Percentiles rank a stretch among this genome's conserved stretches.
Conservation (phyloP, 2,797 vertebrate species). For the Neopelma chrysocephalum region DNA sequence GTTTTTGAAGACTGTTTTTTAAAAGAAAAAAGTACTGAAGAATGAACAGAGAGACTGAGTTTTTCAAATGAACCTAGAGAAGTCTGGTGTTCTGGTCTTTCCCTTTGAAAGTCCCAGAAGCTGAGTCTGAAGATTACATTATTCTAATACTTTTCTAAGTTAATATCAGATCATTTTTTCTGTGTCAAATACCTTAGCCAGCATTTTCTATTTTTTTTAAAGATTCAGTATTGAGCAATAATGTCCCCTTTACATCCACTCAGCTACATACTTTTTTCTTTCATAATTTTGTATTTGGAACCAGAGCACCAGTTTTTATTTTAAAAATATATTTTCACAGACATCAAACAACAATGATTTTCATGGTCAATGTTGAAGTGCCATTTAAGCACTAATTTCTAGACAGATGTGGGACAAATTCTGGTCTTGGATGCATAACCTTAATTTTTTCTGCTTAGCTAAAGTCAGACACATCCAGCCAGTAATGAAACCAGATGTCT, state of each 20-base stretch:
- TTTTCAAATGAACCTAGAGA: background rate
- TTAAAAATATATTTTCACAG: background rate
- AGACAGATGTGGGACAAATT: background rate
- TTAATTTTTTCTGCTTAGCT: background rate
- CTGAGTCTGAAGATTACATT: background rate
- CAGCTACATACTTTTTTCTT: background rate
- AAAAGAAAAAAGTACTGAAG: background rate
- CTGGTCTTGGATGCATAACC: background rate
- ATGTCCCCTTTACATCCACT: background rate
- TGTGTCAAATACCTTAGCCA: background rate
- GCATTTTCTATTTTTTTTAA: background rate
- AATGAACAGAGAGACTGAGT: background rate
- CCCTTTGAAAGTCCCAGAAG: background rate
- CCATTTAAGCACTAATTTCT: background rate
- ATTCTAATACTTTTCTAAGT: background rate
- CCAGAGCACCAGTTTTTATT: background rate
- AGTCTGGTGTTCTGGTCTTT: background rate
- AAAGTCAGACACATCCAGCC: background rate
- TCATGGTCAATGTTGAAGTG: background rate
- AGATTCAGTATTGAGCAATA: accelerated
- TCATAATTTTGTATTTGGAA: background rate
- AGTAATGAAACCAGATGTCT: background rate
- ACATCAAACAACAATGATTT: background rate
- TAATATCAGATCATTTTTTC: background rate
- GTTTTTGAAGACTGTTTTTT: background rate